These are phyloP conservation scores for Steatornis caripensis DNA, from an alignment of 2,113 vertebrate species.

Conservation along the genomic window DNA sequence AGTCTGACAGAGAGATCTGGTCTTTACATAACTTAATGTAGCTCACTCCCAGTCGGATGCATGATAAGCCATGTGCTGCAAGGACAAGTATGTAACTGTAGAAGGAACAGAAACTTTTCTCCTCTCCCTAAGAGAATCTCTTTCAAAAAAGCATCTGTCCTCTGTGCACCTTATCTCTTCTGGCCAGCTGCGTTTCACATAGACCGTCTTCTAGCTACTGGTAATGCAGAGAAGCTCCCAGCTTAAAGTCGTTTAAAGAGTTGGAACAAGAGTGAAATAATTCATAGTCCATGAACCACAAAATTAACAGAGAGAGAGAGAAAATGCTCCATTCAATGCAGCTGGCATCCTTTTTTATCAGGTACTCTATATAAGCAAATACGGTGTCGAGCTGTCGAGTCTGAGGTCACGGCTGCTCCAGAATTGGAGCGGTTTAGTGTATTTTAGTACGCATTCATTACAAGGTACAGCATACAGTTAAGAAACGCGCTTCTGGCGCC, in stretches of 20 bases:
- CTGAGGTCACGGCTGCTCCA: slow-evolving; percentile 75
- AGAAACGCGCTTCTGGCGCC: slow-evolving; percentile 84
- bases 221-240: not conserved
- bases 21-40: not conserved
- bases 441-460: slow-evolving; percentile 94
- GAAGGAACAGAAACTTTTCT: not conserved
- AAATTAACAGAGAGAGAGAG: not conserved
- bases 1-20: not conserved
- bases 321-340: not conserved
- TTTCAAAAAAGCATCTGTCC: not conserved
- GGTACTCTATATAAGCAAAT: slow-evolving; percentile 35
- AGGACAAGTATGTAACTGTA: not conserved
- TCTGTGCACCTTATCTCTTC: not conserved
- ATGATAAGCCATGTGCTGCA: not conserved
- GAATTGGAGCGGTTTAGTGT: slow-evolving; percentile 77
- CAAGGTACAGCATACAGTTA: slow-evolving; percentile 84
- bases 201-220: not conserved
- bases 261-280: not conserved
- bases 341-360: slow-evolving; percentile 49
- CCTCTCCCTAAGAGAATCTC: not conserved
- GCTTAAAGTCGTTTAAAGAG: not conserved
- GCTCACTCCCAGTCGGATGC: not conserved
- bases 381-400: slow-evolving; percentile 61
- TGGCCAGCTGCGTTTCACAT: not conserved
- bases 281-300: not conserved